phyloP scores from a whole-genome alignment of 2,797 vertebrate species.

The Microchirus variegatus region DNA sequence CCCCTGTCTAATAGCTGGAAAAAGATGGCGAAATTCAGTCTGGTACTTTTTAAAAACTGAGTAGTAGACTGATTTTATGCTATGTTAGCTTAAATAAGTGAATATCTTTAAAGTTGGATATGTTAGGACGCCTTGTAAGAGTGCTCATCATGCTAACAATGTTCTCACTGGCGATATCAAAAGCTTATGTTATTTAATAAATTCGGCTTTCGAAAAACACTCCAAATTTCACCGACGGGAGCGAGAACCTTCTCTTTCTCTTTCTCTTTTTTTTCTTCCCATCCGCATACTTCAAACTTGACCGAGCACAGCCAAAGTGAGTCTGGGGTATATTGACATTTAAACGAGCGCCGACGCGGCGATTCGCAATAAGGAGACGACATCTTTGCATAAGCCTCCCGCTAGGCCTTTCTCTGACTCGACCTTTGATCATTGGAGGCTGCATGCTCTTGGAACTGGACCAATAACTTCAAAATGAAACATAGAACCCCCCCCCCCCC shows the following conservation, averaged over 20 bases:
- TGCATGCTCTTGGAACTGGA: slow-evolving; percentile 79
- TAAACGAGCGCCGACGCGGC: slow-evolving; percentile 63
- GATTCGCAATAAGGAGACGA: slow-evolving; percentile 72
- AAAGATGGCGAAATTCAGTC: too few relatives aligned
- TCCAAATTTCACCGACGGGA: too few relatives aligned
- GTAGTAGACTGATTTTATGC: too few relatives aligned
- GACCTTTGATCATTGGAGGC: slow-evolving; percentile 84
- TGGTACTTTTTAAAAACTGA: too few relatives aligned
- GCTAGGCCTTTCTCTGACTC: slow-evolving; percentile 76
- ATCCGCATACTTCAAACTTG: slow-evolving; percentile 74
- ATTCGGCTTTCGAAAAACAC: slow-evolving; percentile 55
- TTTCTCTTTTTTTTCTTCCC: slow-evolving; percentile 9
- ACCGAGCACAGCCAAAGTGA: slow-evolving; percentile 72
- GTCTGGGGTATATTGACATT: slow-evolving; percentile 75
- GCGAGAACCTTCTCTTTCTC: slow-evolving; percentile 32
- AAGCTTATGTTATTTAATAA: slow-evolving; percentile 54
- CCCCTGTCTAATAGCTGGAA: too few relatives aligned
- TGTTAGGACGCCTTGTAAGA: too few relatives aligned
- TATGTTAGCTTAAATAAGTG: too few relatives aligned
- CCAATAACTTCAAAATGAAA: slow-evolving; percentile 84
- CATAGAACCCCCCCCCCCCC: slow-evolving; percentile 68
- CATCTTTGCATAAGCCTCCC: slow-evolving; percentile 80
- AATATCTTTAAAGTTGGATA: too few relatives aligned
- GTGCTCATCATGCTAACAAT: too few relatives aligned
- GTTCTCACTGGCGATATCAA: not conserved